These are phyloP conservation scores for Drosophila ficusphila DNA, from an alignment of 1,140 invertebrate species.

Conservation along the genomic window DNA sequence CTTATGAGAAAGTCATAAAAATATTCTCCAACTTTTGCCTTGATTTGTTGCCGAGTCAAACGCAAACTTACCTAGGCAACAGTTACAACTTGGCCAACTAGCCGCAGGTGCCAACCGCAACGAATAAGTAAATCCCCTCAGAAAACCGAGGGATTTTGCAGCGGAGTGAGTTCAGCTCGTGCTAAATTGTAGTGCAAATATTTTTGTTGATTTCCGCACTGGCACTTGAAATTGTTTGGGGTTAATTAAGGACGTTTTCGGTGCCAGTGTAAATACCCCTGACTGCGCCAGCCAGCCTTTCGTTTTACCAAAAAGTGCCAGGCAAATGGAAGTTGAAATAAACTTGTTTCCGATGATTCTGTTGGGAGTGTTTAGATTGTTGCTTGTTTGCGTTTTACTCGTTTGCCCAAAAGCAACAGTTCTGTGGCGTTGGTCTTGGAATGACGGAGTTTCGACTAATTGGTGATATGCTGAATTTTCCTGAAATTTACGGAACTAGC, in stretches of 20 bases:
- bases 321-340: slow-evolving; percentile 31
- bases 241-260: slow-evolving; percentile 49
- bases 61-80: slow-evolving; percentile 61
- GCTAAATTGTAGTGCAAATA: slow-evolving; percentile 47
- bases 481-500: background rate
- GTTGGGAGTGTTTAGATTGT: slow-evolving; percentile 22
- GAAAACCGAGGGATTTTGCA: slow-evolving; percentile 44
- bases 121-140: slow-evolving; percentile 11
- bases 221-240: slow-evolving; percentile 46
- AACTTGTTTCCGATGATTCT: slow-evolving; percentile 38
- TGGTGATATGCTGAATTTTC: background rate
- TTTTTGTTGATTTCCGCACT: slow-evolving; percentile 41
- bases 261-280: slow-evolving; percentile 29
- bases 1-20: slow-evolving; percentile 76
- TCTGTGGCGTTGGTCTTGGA: background rate
- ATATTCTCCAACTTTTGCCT: slow-evolving; percentile 45
- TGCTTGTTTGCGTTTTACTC: slow-evolving; percentile 7
- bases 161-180: background rate
- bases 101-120: slow-evolving; percentile 48
- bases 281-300: background rate
- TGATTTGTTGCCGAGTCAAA: slow-evolving; percentile 72
- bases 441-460: background rate
- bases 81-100: slow-evolving; percentile 32
- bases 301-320: background rate
- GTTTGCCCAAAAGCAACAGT: slow-evolving; percentile 25